These are phyloP conservation scores for Hydrophis major DNA, from an alignment of 2,797 vertebrate genomes.

Conservation along the genomic window DNA sequence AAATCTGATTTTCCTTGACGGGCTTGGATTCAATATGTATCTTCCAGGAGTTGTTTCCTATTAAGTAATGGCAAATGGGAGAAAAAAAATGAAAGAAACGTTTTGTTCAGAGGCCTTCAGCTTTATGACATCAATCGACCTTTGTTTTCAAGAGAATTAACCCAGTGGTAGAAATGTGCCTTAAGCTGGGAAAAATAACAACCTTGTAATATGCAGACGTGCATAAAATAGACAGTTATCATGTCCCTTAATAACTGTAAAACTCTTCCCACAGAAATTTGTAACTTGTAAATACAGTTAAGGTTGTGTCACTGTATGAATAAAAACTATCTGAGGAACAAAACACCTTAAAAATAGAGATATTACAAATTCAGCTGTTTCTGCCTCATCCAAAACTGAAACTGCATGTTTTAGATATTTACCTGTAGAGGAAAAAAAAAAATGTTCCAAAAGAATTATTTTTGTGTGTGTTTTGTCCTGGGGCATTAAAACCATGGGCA, in stretches of 20 bases:
- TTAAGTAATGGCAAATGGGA: slow-evolving; percentile 5
- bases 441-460: not conserved
- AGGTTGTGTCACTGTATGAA: not conserved
- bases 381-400: not conserved
- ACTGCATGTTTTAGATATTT: not conserved
- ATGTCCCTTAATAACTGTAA: not conserved
- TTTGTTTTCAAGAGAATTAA: slow-evolving; percentile 36
- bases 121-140: slow-evolving; percentile 28
- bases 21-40: slow-evolving; percentile 11
- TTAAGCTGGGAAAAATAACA: not conserved
- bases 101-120: slow-evolving; percentile 28
- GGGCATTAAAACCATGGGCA: not conserved
- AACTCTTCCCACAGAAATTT: not conserved
- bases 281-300: not conserved
- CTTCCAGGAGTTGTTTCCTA: slow-evolving; percentile 15
- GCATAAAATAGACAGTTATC: not conserved
- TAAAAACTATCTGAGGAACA: not conserved
- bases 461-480: not conserved
- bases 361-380: not conserved
- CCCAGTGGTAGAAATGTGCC: slow-evolving; percentile 19
- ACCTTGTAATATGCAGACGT: not conserved
- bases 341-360: not conserved
- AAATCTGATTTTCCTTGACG: slow-evolving; percentile 28
- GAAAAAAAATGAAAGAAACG: not conserved
- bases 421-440: too few species aligned